Percentiles rank a stretch among this genome's conserved stretches.
Conservation (phyloP, 2,888 invertebrate species). For the Tiliacea aurago region DNA sequence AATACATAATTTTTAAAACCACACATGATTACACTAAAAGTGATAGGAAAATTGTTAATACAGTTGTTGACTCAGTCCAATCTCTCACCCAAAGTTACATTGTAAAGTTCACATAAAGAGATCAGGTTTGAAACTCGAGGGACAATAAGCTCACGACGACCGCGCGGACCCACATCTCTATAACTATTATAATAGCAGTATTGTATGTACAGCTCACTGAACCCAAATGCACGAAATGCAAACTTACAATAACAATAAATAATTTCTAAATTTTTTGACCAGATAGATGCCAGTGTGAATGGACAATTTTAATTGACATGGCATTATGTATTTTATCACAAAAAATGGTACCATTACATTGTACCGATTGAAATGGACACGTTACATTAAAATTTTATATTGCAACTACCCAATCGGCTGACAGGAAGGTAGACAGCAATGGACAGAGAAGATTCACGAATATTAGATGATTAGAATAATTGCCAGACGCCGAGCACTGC, state of each 20-base stretch:
- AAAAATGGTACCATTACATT: constrained; percentile 83
- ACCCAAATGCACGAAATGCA: constrained; percentile 85
- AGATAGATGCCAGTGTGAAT: constrained; percentile 86
- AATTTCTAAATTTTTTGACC: constrained; percentile 85
- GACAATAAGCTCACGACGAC: constrained; percentile 81
- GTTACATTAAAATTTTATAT: constrained; percentile 78
- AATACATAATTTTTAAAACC: constrained; percentile 59
- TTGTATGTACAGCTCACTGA: constrained; percentile 79
- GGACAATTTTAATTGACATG: constrained; percentile 90
- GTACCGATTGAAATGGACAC: constrained; percentile 80
- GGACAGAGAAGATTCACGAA: constrained; percentile 68
- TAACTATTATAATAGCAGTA: constrained; percentile 68
- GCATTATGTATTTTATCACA: constrained; percentile 86
- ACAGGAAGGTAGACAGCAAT: constrained; percentile 78
- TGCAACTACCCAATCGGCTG: constrained; percentile 86
- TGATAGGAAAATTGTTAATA: constrained; percentile 57
- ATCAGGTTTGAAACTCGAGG: constrained; percentile 82
- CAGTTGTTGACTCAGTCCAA: constrained; percentile 74
- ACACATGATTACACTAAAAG: constrained; percentile 62
- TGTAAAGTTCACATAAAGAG: constrained; percentile 88
- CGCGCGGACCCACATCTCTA: constrained; percentile 52
- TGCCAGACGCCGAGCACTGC: constrained; percentile 97
- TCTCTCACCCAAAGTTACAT: constrained; percentile 80
- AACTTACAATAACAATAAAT: constrained; percentile 87
- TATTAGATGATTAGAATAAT: constrained; percentile 90